Evolutionary conservation across 2,888 invertebrate species (phyloP), one percentile per base, ranked within the genome.

Genomic region (Sclerodermus sp.): DNA sequence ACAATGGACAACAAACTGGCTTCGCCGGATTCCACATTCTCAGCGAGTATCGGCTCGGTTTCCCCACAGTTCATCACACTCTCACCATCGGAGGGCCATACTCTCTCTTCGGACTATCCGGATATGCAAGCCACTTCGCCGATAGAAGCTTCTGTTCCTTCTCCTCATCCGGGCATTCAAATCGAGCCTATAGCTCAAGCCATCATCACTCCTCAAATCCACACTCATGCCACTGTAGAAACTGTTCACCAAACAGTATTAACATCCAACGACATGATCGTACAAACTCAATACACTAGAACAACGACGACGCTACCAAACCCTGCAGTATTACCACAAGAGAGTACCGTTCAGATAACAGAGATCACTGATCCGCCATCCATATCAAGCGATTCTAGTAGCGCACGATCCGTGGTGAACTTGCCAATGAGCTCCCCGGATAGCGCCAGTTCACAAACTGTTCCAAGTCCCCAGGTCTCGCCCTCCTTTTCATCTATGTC

Each of bases 1-100:
- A 84, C 84, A 1, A 73, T 73, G 67, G 76, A 76, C 46, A 71
- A 73, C 47, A 75, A 74, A 45, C 45, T 70, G 4, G 56, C 70
- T 1, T 73, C 76, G 1, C 70, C 74, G 6, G 72, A 72, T 36
- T 76, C 76, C 6, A 57, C 65, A 46, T 75, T 73, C 31, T 72
- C 72, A 0, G 66, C 70, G 2, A 70, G 62, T 10, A 55, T 64
- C 17, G 66, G 65, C 6, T 70, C 71, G 0, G 60, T 66, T 38
- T 73, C 74, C 2, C 70, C 75, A 5, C 71, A 71, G 42, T 75
- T 75, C 16, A 58, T 70, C n/a, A 71, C 72, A 1, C 67, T 73
- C 54, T 74, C 76, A 9, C 76, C 76, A 1, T 74, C 76, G 2
- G 74, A 76, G 36, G 76, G 75, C 1, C 74, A 71, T 29, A 68